phyloP scores from a whole-genome alignment of 2,888 invertebrate species.

The Aplocera efformata region DNA sequence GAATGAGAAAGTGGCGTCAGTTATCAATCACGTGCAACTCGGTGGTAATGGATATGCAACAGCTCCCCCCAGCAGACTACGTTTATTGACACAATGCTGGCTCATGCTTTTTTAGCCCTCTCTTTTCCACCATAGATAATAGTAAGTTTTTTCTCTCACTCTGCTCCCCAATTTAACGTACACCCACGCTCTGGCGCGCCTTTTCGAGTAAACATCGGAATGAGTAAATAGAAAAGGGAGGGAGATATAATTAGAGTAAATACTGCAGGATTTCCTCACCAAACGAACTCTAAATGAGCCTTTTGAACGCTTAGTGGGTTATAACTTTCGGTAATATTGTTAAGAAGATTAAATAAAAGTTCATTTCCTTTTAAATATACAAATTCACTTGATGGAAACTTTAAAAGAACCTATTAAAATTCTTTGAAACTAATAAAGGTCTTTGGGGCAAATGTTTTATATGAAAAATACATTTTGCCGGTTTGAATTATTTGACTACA shows the following conservation, averaged over 20 bases:
- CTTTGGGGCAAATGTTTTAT: not conserved
- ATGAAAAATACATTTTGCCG: too few relatives aligned
- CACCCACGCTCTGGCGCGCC: slow-evolving; percentile 74
- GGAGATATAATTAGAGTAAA: slow-evolving; percentile 77
- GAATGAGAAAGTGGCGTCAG: slow-evolving; percentile 62
- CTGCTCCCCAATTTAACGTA: slow-evolving; percentile 70
- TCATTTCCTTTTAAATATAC: slow-evolving; percentile 1
- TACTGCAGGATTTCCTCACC: slow-evolving; percentile 51
- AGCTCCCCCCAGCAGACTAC: slow-evolving; percentile 52
- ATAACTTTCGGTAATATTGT: slow-evolving; percentile 13
- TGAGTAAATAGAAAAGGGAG: slow-evolving; percentile 74
- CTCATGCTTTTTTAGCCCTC: slow-evolving; percentile 39
- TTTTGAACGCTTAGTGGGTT: slow-evolving; percentile 7
- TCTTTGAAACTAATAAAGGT: slow-evolving; percentile 4
- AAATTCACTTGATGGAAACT: slow-evolving; percentile 8
- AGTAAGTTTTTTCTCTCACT: slow-evolving; percentile 63
- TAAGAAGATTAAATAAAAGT: not conserved
- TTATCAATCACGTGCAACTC: slow-evolving; percentile 50
- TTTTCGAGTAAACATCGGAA: slow-evolving; percentile 75
- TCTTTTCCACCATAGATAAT: slow-evolving; percentile 56
- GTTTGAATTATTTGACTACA: too few relatives aligned
- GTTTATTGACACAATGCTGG: slow-evolving; percentile 64
- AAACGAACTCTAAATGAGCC: slow-evolving; percentile 28
- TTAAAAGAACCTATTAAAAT: slow-evolving; percentile 9
- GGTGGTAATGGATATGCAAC: slow-evolving; percentile 60